Evolutionary conservation across 2,113 vertebrate genomes (phyloP).

Genomic region (Colinus virginianus): DNA sequence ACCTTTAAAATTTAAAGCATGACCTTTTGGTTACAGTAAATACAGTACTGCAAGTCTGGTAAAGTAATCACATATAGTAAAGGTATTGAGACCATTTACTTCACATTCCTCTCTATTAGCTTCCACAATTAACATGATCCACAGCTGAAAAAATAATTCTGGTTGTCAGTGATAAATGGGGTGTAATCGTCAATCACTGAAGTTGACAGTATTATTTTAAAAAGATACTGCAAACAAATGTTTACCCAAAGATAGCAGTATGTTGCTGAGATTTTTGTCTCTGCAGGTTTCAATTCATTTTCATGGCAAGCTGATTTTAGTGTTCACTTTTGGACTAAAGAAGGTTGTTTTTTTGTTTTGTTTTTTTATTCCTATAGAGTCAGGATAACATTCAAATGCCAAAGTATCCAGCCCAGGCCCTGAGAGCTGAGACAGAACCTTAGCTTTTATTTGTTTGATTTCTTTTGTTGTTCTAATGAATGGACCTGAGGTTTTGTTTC

Average conservation of each 20-base stretch:
- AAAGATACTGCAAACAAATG: constrained; percentile 78
- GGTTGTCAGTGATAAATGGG: constrained; percentile 75
- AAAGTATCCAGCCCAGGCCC: neutral
- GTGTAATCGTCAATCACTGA: constrained; percentile 68
- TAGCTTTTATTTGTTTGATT: constrained; percentile 11
- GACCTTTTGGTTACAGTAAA: constrained; percentile 77
- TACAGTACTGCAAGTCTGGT: constrained; percentile 78
- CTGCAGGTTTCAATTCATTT: neutral
- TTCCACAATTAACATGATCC: constrained; percentile 80
- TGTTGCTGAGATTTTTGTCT: constrained; percentile 18
- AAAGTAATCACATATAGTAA: constrained; percentile 78
- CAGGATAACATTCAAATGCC: neutral
- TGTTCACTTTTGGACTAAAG: neutral
- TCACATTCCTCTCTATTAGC: constrained; percentile 78
- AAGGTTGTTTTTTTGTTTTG: fast-evolving
- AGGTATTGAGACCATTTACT: constrained; percentile 71
- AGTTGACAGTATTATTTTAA: constrained; percentile 66
- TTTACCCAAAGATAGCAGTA: constrained; percentile 47
- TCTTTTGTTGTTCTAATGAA: neutral
- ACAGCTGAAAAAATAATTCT: constrained; percentile 84
- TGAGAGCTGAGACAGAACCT: neutral
- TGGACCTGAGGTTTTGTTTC: neutral
- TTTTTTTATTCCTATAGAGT: neutral
- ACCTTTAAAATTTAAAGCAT: constrained; percentile 26
- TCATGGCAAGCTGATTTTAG: neutral